A percentile compares a stretch with the other conserved stretches of the same genome.
phyloP scores from a whole-genome alignment of 2,888 invertebrate genomes.

The Agriopis aurantiaria region DNA sequence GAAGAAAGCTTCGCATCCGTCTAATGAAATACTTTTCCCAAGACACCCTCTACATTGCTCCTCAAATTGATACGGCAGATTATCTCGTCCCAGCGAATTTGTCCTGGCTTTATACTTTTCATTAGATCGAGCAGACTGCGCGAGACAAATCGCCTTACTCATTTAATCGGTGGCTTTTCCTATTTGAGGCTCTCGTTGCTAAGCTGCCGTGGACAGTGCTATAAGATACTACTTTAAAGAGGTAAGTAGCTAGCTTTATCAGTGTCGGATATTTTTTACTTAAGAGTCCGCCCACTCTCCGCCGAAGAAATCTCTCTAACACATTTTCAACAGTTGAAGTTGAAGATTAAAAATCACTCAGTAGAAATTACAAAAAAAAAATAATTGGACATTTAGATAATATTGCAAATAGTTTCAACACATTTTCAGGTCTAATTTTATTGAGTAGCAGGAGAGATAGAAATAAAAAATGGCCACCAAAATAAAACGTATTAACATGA shows the following conservation, averaged over 20 bases:
- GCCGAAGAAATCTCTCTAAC: not conserved
- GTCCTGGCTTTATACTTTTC: conserved; percentile 74
- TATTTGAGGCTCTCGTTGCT: conserved; percentile 31
- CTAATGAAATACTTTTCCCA: conserved; percentile 80
- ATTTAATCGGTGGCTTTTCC: conserved; percentile 48
- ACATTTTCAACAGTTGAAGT: not conserved
- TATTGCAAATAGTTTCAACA: no score
- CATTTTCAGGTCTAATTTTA: no score
- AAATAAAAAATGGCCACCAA: no score
- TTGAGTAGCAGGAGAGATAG: no score
- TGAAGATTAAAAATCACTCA: no score
- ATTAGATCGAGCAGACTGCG: conserved; percentile 75
- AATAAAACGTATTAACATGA: no score
- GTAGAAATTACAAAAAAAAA: no score
- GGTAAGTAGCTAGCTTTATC: not conserved
- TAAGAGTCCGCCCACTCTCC: no score
- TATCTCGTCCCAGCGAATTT: conserved; percentile 73
- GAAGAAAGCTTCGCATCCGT: conserved; percentile 48
- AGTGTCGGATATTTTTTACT: not conserved
- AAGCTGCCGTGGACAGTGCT: conserved; percentile 33
- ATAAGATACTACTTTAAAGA: not conserved
- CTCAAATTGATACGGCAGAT: conserved; percentile 82
- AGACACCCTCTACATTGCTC: conserved; percentile 65
- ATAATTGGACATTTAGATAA: no score
- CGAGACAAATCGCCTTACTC: conserved; percentile 67